Percentiles rank a stretch among this genome's conserved stretches.
Conservation (phyloP, 2,888 invertebrate species). For the Aporophyla nigra region DNA sequence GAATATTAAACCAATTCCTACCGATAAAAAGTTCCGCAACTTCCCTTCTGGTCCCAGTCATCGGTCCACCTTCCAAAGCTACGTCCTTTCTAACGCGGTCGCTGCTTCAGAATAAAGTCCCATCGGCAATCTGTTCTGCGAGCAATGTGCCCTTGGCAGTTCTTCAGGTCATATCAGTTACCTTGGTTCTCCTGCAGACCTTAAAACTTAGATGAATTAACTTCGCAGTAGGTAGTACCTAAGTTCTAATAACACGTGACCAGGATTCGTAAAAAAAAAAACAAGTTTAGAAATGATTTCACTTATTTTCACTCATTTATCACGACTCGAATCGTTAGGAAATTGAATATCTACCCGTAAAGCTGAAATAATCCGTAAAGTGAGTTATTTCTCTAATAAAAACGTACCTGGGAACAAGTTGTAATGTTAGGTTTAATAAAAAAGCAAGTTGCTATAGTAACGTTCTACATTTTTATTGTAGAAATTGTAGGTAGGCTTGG, state of each 20-base stretch:
- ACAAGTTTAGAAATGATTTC: slow-evolving; percentile 21
- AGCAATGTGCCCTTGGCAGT: no score
- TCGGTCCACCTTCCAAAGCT: no score
- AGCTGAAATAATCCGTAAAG: background rate
- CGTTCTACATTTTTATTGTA: background rate
- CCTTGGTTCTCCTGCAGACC: no score
- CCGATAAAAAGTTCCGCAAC: no score
- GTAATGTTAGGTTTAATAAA: no score
- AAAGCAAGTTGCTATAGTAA: background rate
- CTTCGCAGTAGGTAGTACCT: no score
- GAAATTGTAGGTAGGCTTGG: background rate
- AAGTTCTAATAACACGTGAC: slow-evolving; percentile 22
- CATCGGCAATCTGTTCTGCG: no score
- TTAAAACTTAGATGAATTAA: background rate
- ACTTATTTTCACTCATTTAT: slow-evolving; percentile 31
- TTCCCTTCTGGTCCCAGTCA: no score
- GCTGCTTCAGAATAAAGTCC: no score
- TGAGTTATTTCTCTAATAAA: slow-evolving; percentile 4
- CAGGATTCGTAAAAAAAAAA: slow-evolving; percentile 5
- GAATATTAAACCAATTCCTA: no score
- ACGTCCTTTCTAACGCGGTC: no score
- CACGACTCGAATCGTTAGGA: slow-evolving; percentile 14
- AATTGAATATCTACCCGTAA: slow-evolving; percentile 34
- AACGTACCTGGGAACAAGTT: background rate
- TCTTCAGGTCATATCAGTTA: no score